These are phyloP conservation scores for Halocaridina rubra DNA, from an alignment of 2,888 invertebrate species.

Conservation along the genomic window DNA sequence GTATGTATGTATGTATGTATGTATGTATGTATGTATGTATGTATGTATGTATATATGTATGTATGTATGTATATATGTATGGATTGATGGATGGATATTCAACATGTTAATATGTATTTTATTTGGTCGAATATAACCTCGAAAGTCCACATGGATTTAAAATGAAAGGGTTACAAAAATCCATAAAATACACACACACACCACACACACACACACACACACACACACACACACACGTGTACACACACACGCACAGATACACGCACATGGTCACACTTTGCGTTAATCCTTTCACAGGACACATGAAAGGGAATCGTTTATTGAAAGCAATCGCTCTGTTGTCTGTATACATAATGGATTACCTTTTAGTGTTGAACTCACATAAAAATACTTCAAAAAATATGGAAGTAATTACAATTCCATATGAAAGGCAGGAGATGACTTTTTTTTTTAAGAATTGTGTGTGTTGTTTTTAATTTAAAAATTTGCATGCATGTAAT, in stretches of 20 bases:
- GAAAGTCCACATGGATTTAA: neutral
- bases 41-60: neutral
- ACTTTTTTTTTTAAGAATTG: neutral
- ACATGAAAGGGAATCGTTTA: no score
- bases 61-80: neutral
- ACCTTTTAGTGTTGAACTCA: neutral
- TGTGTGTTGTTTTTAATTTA: neutral
- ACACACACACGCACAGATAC: no score
- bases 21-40: conserved; percentile 1
- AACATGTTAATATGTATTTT: neutral
- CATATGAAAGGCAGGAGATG: neutral
- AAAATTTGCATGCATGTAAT: neutral
- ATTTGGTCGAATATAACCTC: neutral
- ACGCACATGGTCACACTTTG: neutral
- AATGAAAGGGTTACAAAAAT: neutral
- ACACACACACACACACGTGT: neutral
- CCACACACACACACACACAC: no score
- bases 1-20: conserved; percentile 5
- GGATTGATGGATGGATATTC: neutral
- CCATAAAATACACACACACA: no score
- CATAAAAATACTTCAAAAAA: no score
- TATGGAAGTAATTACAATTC: no score
- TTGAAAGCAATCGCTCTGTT: no score
- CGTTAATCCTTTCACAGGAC: neutral
- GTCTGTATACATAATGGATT: neutral